phyloP scores from a whole-genome alignment of 2,113 vertebrate species.

The Anas platyrhynchos region DNA sequence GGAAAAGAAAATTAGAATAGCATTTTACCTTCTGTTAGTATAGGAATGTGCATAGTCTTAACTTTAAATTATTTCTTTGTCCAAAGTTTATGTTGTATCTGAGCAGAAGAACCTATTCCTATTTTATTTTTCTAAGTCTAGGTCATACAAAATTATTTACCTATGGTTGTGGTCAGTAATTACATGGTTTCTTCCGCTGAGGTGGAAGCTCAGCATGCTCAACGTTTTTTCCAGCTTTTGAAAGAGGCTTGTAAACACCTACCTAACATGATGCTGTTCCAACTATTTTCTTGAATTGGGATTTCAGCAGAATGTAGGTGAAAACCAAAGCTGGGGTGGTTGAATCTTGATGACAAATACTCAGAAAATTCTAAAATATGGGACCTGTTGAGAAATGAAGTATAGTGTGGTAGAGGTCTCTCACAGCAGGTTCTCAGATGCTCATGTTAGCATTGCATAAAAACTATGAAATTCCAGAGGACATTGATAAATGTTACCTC shows the following conservation, averaged over 20 bases:
- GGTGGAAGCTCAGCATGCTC: background rate
- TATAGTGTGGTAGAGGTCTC: background rate
- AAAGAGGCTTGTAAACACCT: background rate
- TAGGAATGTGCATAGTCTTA: background rate
- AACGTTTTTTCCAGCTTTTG: background rate
- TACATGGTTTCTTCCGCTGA: background rate
- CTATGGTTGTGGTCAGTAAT: background rate
- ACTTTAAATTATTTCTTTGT: background rate
- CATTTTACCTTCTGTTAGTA: background rate
- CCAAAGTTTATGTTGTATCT: background rate
- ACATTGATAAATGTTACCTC: background rate
- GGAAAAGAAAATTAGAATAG: background rate
- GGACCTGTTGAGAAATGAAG: background rate
- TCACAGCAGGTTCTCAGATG: background rate
- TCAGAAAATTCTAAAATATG: background rate
- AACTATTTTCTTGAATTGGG: background rate
- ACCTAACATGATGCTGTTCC: background rate
- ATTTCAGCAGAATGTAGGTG: background rate
- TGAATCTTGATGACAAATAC: background rate
- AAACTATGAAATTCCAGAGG: background rate
- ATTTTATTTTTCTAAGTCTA: background rate
- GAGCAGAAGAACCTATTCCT: background rate
- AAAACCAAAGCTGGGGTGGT: background rate
- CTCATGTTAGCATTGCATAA: rapidly evolving
- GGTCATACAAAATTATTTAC: background rate